phyloP scores from a whole-genome alignment of 1,140 invertebrate species.

The Drosophila sucinea region DNA sequence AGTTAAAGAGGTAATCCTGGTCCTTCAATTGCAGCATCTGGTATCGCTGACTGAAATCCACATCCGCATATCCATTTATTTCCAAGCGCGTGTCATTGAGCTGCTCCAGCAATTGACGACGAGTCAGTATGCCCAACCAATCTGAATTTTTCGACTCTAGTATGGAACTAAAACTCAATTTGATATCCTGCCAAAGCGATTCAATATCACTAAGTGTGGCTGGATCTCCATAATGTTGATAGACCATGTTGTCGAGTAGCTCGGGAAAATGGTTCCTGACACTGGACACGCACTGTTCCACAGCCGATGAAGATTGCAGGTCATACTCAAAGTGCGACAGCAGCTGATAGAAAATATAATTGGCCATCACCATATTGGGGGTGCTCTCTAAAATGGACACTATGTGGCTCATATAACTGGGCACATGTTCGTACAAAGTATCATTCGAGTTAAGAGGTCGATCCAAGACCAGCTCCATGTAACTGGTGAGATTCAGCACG shows the following conservation, averaged over 20 bases:
- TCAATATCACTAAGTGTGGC: constrained; percentile 51
- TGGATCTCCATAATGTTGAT: constrained; percentile 43
- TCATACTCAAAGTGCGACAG: constrained; percentile 59
- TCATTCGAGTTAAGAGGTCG: constrained; percentile 40
- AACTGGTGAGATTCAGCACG: constrained; percentile 43
- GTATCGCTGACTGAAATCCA: constrained; percentile 59
- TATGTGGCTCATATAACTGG: constrained; percentile 56
- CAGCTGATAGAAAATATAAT: constrained; percentile 67
- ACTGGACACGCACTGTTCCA: constrained; percentile 51
- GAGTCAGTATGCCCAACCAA: constrained; percentile 56
- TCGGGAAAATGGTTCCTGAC: constrained; percentile 52
- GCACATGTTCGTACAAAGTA: constrained; percentile 59
- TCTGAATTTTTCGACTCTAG: constrained; percentile 40
- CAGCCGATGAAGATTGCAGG: constrained; percentile 5
- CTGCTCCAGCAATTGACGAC: constrained; percentile 48
- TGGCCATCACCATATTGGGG: constrained; percentile 41
- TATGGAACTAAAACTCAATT: constrained; percentile 43
- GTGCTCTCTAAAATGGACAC: constrained; percentile 26
- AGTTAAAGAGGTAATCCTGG: constrained; percentile 59
- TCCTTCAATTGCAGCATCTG: constrained; percentile 32
- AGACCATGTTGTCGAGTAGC: constrained; percentile 62
- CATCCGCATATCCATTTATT: constrained; percentile 48
- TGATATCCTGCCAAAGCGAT: constrained; percentile 57
- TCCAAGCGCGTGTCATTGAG: constrained; percentile 51
- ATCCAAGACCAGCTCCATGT: constrained; percentile 51